A percentile compares a stretch with the other conserved stretches of the same genome.
phyloP scores from a whole-genome alignment of 2,888 invertebrate genomes.

The Linyphia triangularis region DNA sequence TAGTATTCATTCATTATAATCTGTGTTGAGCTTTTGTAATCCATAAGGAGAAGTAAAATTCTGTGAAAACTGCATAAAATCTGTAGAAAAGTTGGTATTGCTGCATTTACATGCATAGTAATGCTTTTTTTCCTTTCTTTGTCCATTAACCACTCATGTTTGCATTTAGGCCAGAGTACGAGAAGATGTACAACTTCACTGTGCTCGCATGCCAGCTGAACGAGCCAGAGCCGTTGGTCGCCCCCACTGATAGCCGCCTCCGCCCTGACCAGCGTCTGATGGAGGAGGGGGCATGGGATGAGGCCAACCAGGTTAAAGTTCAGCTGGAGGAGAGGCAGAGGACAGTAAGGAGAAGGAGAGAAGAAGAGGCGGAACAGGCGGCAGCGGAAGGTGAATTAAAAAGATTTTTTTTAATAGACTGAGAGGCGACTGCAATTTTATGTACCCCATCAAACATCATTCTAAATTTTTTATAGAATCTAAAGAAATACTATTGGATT shows the following conservation, averaged over 20 bases:
- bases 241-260: conserved; percentile 94
- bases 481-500: no score
- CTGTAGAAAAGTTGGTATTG: no score
- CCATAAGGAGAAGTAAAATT: no score
- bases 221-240: conserved; percentile 93
- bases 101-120: no score
- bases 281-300: conserved; percentile 96
- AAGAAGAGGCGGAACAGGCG: conserved; percentile 87
- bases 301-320: conserved; percentile 87
- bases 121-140: not conserved
- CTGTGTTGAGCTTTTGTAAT: no score
- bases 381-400: conserved; percentile 80
- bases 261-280: conserved; percentile 98
- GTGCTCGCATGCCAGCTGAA: conserved; percentile 97
- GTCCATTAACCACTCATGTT: not conserved
- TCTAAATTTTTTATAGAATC: no score
- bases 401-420: no score
- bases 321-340: conserved; percentile 97
- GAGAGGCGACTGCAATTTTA: no score
- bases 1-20: no score
- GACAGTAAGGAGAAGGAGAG: conserved; percentile 86
- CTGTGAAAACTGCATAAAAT: no score
- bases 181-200: conserved; percentile 95
- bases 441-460: no score
- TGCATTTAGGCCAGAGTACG: conserved; percentile 84